These are phyloP conservation scores for Potorous gilbertii DNA, from an alignment of 2,797 vertebrate genomes.

Conservation along the genomic window DNA sequence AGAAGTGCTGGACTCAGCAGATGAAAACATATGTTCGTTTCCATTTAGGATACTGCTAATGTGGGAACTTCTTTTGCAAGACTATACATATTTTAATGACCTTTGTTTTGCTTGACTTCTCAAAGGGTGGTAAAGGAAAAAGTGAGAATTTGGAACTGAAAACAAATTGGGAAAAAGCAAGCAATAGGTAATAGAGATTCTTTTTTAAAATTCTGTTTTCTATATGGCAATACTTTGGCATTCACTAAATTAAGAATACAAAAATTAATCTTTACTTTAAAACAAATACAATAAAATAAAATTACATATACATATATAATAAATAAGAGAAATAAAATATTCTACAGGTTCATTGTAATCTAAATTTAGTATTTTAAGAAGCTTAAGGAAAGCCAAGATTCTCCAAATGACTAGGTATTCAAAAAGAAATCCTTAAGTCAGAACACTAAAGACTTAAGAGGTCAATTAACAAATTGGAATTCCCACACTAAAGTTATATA, in stretches of 20 bases:
- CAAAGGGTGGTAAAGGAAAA: not conserved
- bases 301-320: not conserved
- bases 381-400: conserved; percentile 20
- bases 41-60: not conserved
- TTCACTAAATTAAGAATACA: conserved; percentile 36
- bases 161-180: not conserved
- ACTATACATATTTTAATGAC: not conserved
- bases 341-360: conserved; percentile 23
- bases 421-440: conserved; percentile 12
- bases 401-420: not conserved
- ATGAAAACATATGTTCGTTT: not conserved
- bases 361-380: conserved; percentile 30
- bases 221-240: conserved; percentile 1
- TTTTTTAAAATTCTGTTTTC: conserved; percentile 3
- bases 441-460: conserved; percentile 27
- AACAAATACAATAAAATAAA: conserved; percentile 26
- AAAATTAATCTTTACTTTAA: conserved; percentile 41
- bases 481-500: conserved; percentile 27
- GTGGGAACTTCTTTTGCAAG: not conserved
- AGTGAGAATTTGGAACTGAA: not conserved
- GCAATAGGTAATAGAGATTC: not conserved
- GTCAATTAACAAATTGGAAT: conserved; percentile 34
- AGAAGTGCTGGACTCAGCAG: not conserved
- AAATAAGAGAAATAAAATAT: not conserved
- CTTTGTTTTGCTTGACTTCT: not conserved